These are phyloP conservation scores for Plagiodera versicolora DNA, from an alignment of 2,888 invertebrate species.

Conservation along the genomic window DNA sequence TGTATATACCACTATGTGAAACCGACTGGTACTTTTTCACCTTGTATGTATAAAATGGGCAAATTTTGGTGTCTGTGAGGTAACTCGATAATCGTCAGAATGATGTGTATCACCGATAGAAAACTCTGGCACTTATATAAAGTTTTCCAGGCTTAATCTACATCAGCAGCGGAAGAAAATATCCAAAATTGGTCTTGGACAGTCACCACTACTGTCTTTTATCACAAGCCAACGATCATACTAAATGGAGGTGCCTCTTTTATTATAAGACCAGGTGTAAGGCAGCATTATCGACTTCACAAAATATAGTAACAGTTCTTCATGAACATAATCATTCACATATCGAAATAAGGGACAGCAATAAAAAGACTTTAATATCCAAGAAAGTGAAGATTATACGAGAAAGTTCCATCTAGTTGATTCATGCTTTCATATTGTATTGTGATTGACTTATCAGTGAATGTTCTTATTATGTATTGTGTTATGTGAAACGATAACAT, in stretches of 20 bases:
- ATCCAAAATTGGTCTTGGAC: conserved; percentile 36
- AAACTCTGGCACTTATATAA: background rate
- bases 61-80: too few relatives aligned
- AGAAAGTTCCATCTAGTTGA: conserved; percentile 15
- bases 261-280: conserved; percentile 42
- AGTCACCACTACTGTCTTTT: conserved; percentile 35
- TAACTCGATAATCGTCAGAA: too few relatives aligned
- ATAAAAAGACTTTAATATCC: conserved; percentile 16
- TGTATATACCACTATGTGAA: too few relatives aligned
- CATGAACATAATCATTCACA: conserved; percentile 37
- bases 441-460: too few relatives aligned
- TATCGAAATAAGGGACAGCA: conserved; percentile 5
- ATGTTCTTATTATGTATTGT: too few relatives aligned
- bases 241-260: conserved; percentile 42
- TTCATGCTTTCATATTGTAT: too few relatives aligned
- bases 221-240: conserved; percentile 34
- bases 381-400: conserved; percentile 24
- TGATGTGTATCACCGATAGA: too few relatives aligned
- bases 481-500: too few relatives aligned
- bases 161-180: conserved; percentile 27
- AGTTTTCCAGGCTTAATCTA: conserved; percentile 31
- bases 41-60: too few relatives aligned
- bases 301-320: conserved; percentile 33
- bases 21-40: too few relatives aligned
- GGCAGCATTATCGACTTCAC: conserved; percentile 33